Percentiles rank a stretch among this genome's conserved stretches.
Conservation (phyloP, 2,888 invertebrate genomes). For the Odontomyia ornata region DNA sequence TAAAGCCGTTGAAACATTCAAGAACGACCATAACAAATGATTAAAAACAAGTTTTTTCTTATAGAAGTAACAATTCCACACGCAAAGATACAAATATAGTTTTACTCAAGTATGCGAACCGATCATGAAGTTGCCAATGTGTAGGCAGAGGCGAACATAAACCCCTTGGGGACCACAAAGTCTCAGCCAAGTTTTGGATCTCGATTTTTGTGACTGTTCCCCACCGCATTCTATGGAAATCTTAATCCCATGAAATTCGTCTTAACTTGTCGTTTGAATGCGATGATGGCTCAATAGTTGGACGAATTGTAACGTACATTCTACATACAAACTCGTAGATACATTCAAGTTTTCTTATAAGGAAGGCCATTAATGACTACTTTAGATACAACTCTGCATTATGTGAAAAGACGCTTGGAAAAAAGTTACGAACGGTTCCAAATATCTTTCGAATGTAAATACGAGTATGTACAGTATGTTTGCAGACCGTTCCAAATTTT, state of each 20-base stretch:
- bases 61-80: neutral
- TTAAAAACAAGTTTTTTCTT: neutral
- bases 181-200: neutral
- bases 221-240: neutral
- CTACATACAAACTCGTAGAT: too few species aligned
- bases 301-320: neutral
- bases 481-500: too few species aligned
- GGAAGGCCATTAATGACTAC: neutral
- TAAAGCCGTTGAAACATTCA: neutral
- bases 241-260: neutral
- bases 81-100: neutral
- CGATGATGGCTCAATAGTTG: neutral
- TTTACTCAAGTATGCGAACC: conserved; percentile 6
- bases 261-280: neutral
- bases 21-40: conserved; percentile 1
- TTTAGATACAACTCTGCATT: neutral
- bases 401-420: neutral
- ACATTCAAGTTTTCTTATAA: neutral
- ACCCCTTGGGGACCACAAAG: neutral
- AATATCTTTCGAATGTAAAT: neutral
- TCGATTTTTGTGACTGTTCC: neutral
- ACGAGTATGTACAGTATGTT: too few species aligned
- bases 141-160: neutral
- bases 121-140: neutral
- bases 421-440: neutral